These are phyloP conservation scores for Pseudochaenichthys georgianus DNA, from an alignment of 2,797 vertebrate species.

Conservation along the genomic window DNA sequence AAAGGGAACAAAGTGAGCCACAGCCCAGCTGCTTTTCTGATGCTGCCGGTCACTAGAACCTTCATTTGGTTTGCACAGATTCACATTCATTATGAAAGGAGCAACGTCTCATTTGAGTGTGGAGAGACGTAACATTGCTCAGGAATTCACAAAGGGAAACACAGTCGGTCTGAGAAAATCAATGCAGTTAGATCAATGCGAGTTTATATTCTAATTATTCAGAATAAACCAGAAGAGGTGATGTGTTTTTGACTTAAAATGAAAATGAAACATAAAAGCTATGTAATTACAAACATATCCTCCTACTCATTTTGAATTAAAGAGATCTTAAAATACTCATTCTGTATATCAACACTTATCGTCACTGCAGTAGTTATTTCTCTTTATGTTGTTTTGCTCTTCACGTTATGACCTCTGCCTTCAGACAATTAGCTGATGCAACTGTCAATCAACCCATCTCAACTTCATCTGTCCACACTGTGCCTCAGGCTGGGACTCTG, in stretches of 20 bases:
- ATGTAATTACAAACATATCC: neutral
- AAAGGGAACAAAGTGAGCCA: neutral
- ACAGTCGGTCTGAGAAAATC: neutral
- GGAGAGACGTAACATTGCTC: neutral
- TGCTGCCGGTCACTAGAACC: constrained; percentile 15
- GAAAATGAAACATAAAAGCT: neutral
- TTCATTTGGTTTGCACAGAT: constrained; percentile 8
- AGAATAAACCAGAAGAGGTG: neutral
- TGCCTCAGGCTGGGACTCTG: neutral
- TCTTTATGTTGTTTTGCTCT: neutral
- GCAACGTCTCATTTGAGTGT: constrained; percentile 2
- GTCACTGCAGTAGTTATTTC: neutral
- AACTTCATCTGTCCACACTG: neutral
- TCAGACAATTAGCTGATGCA: neutral
- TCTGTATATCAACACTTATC: neutral
- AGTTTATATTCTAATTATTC: neutral
- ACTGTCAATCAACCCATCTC: neutral
- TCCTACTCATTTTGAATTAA: neutral
- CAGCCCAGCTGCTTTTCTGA: constrained; percentile 3
- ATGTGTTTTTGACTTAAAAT: neutral
- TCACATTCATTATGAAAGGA: constrained; percentile 21
- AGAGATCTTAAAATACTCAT: neutral
- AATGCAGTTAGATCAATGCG: neutral
- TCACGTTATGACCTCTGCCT: neutral
- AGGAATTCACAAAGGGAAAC: neutral